These are phyloP conservation scores for Rhagonycha lutea DNA, from an alignment of 2,888 invertebrate genomes.

Conservation along the genomic window DNA sequence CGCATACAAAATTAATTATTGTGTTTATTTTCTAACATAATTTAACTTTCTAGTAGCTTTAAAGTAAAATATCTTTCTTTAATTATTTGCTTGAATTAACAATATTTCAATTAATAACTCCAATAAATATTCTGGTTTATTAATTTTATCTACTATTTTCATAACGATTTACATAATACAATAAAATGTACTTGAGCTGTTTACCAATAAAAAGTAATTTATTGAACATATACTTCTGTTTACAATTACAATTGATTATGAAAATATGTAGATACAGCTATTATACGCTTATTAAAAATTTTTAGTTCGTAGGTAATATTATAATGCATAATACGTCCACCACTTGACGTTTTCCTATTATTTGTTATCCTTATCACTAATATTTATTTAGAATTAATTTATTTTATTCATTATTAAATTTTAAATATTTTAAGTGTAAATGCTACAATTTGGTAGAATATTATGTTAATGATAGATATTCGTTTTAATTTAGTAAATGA, in stretches of 20 bases:
- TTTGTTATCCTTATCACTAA: too few species aligned
- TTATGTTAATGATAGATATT: too few species aligned
- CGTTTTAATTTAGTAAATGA: too few species aligned
- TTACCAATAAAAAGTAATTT: neutral
- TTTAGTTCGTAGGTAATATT: too few species aligned
- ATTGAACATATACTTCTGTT: neutral
- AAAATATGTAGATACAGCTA: neutral
- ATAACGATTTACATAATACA: neutral
- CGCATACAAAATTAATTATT: neutral
- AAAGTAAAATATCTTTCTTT: neutral
- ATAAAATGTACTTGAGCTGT: neutral
- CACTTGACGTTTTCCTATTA: too few species aligned
- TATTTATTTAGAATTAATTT: too few species aligned
- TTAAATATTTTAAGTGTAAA: too few species aligned
- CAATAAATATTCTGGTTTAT: neutral
- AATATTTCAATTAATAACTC: neutral
- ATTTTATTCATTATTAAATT: too few species aligned
- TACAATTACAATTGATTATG: neutral
- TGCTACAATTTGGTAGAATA: too few species aligned
- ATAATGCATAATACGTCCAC: too few species aligned
- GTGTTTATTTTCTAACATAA: neutral
- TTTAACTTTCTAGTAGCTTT: neutral
- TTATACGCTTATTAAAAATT: too few species aligned
- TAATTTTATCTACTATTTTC: neutral
- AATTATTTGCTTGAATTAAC: neutral